phyloP scores from a whole-genome alignment of 1,140 invertebrate genomes.

The Macrotrachela quadricornifera region DNA sequence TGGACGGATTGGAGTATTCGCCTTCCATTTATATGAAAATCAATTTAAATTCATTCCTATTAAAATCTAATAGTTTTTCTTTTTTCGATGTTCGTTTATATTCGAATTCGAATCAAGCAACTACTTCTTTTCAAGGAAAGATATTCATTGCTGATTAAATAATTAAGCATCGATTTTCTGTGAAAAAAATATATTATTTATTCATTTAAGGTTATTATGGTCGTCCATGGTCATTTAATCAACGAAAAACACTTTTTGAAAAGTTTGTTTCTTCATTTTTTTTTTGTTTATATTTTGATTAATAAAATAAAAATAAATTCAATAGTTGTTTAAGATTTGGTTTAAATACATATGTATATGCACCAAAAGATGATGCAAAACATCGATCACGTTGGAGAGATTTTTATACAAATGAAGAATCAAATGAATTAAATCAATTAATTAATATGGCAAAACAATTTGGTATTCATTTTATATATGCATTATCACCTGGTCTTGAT shows the following conservation, averaged over 20 bases:
- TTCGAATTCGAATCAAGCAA: too few species aligned
- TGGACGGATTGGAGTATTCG: too few species aligned
- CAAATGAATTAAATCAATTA: conserved; percentile 45
- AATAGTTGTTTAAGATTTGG: conserved; percentile 39
- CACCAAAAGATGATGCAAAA: conserved; percentile 92
- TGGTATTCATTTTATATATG: conserved; percentile 75
- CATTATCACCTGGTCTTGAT: conserved; percentile 87
- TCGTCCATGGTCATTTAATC: conserved; percentile 90
- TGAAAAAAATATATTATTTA: too few species aligned
- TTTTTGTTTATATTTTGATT: too few species aligned
- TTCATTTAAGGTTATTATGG: conserved; percentile 70
- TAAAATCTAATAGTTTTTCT: too few species aligned
- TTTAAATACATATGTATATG: conserved; percentile 89
- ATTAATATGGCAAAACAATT: conserved; percentile 68
- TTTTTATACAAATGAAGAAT: conserved; percentile 91
- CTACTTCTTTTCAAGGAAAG: too few species aligned
- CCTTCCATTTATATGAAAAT: too few species aligned
- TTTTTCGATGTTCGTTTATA: too few species aligned
- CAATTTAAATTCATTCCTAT: too few species aligned
- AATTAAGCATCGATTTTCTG: too few species aligned
- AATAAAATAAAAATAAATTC: too few species aligned
- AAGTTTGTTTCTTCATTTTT: conserved; percentile 12
- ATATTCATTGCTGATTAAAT: too few species aligned
- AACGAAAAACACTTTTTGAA: conserved; percentile 80
- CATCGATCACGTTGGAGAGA: conserved; percentile 87